A percentile compares a stretch with the other conserved stretches of the same genome.
These are phyloP conservation scores for Drosophila sproati DNA, from an alignment of 1,140 invertebrate species.

Conservation along the genomic window DNA sequence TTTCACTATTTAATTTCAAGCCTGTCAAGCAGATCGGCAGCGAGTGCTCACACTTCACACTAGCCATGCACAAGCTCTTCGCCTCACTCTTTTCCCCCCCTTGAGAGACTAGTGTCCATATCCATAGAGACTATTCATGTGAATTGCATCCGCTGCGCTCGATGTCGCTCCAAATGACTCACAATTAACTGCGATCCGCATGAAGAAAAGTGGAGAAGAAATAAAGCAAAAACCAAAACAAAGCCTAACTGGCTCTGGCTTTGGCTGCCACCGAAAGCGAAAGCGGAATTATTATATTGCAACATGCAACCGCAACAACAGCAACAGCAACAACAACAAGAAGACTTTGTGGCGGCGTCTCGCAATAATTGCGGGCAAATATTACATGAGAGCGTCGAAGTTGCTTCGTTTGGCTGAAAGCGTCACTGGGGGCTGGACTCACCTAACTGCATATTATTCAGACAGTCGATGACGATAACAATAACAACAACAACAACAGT, in stretches of 20 bases:
- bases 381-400: slow-evolving; percentile 66
- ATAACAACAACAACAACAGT: slow-evolving; percentile 12
- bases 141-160: slow-evolving; percentile 57
- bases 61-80: neutral
- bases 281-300: slow-evolving; percentile 74
- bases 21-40: slow-evolving; percentile 22
- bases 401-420: slow-evolving; percentile 20
- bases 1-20: slow-evolving; percentile 5
- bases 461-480: slow-evolving; percentile 64
- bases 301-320: slow-evolving; percentile 73
- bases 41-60: neutral
- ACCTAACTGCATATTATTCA: slow-evolving; percentile 58
- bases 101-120: neutral
- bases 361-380: slow-evolving; percentile 77
- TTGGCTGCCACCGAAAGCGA: slow-evolving; percentile 61
- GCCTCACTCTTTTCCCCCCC: neutral
- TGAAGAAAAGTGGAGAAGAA: slow-evolving; percentile 13
- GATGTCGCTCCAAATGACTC: slow-evolving; percentile 64
- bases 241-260: slow-evolving; percentile 37
- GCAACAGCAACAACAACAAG: slow-evolving; percentile 46
- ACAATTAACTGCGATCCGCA: slow-evolving; percentile 65
- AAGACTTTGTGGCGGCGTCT: slow-evolving; percentile 55
- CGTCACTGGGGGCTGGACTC: slow-evolving; percentile 22
- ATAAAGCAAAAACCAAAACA: neutral
- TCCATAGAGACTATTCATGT: slow-evolving; percentile 10